phyloP scores from a whole-genome alignment of 2,113 vertebrate genomes.

The Canis aureus region DNA sequence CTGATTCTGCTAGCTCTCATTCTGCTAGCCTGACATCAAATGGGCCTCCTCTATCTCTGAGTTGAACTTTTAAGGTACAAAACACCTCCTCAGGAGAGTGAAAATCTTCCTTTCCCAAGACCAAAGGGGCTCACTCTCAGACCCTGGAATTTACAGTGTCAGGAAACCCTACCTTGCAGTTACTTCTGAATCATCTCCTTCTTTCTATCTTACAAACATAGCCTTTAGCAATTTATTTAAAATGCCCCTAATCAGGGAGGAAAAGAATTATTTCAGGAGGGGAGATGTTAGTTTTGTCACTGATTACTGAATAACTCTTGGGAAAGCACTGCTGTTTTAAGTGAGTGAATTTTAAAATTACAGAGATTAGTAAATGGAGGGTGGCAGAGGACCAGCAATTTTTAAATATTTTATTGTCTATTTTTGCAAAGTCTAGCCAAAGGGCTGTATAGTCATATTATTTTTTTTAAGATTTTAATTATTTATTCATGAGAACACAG shows the following conservation, averaged over 20 bases:
- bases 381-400: not conserved
- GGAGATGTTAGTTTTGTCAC: not conserved
- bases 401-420: not conserved
- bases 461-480: no score
- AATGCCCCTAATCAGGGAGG: conserved; percentile 13
- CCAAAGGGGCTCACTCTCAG: not conserved
- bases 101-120: not conserved
- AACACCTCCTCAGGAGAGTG: not conserved
- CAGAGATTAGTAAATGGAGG: not conserved
- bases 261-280: not conserved
- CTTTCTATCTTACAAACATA: conserved; percentile 6
- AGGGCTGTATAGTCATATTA: not conserved
- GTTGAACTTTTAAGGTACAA: not conserved
- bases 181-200: conserved; percentile 5
- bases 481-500: no score
- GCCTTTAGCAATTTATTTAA: conserved; percentile 5
- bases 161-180: not conserved
- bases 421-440: not conserved
- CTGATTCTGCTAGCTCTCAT: not conserved
- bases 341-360: conserved; percentile 19
- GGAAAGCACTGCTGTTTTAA: not conserved
- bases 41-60: not conserved
- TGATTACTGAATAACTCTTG: not conserved
- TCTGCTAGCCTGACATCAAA: not conserved
- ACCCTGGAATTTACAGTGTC: not conserved